Percentiles rank a stretch among this genome's conserved stretches.
Conservation (phyloP, 2,797 vertebrate species). For the Sitta carolinensis region DNA sequence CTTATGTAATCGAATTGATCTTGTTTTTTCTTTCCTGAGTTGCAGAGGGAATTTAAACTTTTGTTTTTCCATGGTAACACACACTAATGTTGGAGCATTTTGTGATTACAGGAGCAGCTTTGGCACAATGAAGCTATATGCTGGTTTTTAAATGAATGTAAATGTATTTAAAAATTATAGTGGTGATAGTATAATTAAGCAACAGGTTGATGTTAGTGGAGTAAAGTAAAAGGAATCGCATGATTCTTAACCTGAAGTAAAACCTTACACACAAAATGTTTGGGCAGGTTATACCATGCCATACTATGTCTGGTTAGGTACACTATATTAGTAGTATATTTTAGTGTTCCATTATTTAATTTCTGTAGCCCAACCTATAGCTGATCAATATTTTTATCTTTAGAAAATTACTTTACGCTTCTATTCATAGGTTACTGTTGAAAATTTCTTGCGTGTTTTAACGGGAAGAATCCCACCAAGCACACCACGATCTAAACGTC, state of each 20-base stretch:
- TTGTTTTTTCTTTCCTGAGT: not conserved
- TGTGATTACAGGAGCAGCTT: not conserved
- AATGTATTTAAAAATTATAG: not conserved
- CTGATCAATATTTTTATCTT: not conserved
- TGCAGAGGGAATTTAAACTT: not conserved
- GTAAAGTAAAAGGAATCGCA: not conserved
- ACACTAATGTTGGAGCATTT: not conserved
- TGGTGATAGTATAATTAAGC: not conserved
- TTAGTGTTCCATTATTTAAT: not conserved
- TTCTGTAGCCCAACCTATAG: not conserved
- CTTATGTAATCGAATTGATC: not conserved
- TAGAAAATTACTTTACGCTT: not conserved
- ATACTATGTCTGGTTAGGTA: not conserved
- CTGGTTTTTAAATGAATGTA: not conserved
- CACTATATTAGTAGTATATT: not conserved
- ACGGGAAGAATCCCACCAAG: constrained; percentile 92
- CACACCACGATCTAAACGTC: constrained; percentile 93
- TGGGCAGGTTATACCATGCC: not conserved
- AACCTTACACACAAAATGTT: not conserved
- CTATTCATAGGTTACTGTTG: constrained; percentile 89
- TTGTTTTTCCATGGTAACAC: constrained; percentile 27
- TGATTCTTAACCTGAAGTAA: not conserved
- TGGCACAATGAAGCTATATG: not conserved
- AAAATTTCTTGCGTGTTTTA: constrained; percentile 95
- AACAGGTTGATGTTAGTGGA: not conserved